A percentile compares a stretch with the other conserved stretches of the same genome.
Evolutionary conservation across 1,140 invertebrate species (phyloP).

Genomic region (Melipona quadrifasciata): DNA sequence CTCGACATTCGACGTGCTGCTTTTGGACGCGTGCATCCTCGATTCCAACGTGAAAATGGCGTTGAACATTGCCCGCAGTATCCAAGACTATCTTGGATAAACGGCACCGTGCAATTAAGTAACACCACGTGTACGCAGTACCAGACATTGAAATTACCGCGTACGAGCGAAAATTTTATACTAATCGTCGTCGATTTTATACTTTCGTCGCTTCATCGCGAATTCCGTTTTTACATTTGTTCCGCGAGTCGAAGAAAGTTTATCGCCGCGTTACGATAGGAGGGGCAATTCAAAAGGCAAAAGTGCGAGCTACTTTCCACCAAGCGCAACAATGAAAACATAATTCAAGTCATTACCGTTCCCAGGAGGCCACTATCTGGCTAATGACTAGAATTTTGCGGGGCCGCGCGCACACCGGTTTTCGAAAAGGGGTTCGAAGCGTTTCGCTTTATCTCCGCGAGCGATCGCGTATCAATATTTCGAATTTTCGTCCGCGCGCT

Average conservation of each 20-base stretch:
- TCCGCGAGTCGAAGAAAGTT: background rate
- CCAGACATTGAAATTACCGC: constrained; percentile 7
- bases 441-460: background rate
- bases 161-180: constrained; percentile 10
- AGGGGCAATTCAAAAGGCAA: background rate
- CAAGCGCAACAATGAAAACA: background rate
- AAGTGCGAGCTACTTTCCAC: background rate
- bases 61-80: background rate
- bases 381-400: background rate
- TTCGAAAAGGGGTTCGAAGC: background rate
- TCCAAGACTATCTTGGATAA: background rate
- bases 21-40: no score
- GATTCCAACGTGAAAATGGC: background rate
- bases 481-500: background rate
- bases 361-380: background rate
- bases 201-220: background rate
- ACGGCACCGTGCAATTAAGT: constrained; percentile 2
- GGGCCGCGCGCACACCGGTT: background rate
- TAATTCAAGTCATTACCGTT: background rate
- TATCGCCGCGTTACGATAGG: background rate
- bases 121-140: background rate
- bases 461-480: background rate
- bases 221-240: background rate
- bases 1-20: no score
- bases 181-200: constrained; percentile 4